Conservation (phyloP, 2,113 vertebrate species). For the Nestor notabilis region DNA sequence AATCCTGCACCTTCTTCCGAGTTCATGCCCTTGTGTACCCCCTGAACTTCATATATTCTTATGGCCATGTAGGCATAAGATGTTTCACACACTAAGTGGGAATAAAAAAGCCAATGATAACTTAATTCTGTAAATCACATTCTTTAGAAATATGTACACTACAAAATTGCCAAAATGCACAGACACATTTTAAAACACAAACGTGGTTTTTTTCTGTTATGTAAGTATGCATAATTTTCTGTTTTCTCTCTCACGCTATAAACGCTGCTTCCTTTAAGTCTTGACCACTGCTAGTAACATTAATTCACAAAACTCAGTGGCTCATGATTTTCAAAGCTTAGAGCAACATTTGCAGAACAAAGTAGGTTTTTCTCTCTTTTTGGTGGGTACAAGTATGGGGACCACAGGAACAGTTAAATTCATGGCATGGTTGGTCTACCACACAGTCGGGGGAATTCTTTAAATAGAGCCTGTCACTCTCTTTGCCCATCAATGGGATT, state of each 20-base stretch:
- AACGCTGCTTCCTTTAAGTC: constrained; percentile 59
- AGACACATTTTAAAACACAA: neutral
- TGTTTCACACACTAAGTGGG: fast-evolving
- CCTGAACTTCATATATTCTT: fast-evolving
- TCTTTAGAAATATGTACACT: neutral
- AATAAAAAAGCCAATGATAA: neutral
- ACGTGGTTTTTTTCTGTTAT: neutral
- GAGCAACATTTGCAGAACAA: constrained; percentile 79
- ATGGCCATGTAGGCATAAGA: fast-evolving
- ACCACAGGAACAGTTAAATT: constrained; percentile 88
- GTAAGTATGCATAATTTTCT: constrained; percentile 55
- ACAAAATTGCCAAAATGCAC: neutral
- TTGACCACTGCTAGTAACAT: constrained; percentile 59
- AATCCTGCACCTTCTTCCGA: neutral
- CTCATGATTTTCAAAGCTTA: constrained; percentile 82
- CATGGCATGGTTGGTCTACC: constrained; percentile 86
- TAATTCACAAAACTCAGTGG: constrained; percentile 75
- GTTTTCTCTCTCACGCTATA: constrained; percentile 52
- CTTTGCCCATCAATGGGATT: constrained; percentile 84
- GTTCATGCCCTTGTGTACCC: fast-evolving
- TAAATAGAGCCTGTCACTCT: constrained; percentile 88
- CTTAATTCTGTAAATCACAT: neutral
- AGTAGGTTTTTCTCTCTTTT: constrained; percentile 78
- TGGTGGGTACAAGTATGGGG: constrained; percentile 80
- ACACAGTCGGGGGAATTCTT: constrained; percentile 85